Conservation (phyloP, 2,797 vertebrate genomes). For the Fratercula arctica region DNA sequence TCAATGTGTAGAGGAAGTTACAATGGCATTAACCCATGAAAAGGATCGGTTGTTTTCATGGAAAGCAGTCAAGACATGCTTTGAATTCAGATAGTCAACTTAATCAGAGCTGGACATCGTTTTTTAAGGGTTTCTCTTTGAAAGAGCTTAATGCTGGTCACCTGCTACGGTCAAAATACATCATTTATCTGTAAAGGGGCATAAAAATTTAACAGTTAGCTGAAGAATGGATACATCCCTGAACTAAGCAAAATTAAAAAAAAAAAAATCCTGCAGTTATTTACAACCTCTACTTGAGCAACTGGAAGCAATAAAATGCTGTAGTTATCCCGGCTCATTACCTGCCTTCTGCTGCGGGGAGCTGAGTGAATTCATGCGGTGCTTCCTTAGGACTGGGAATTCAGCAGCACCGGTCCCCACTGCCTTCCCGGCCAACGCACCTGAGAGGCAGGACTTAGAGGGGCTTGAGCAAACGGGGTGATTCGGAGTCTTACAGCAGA, state of each 20-base stretch:
- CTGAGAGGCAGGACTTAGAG: not conserved
- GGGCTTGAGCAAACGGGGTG: not conserved
- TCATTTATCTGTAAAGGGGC: constrained; percentile 30
- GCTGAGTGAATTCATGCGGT: not conserved
- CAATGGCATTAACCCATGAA: constrained; percentile 78
- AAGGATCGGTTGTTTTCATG: constrained; percentile 82
- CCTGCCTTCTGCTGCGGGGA: not conserved
- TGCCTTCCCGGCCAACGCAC: not conserved
- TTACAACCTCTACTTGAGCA: not conserved
- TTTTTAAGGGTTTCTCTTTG: constrained; percentile 49
- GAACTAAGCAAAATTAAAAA: not conserved
- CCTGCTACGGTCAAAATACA: constrained; percentile 24
- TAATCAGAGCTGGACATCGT: constrained; percentile 70
- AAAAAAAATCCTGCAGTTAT: not conserved
- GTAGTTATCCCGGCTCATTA: not conserved
- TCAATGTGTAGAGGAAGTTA: constrained; percentile 81
- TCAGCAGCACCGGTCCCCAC: not conserved
- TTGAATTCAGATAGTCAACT: constrained; percentile 81
- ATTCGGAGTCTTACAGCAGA: not conserved
- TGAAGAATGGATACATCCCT: not conserved
- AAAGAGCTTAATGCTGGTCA: constrained; percentile 28
- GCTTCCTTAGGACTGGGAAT: not conserved
- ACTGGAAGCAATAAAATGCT: not conserved
- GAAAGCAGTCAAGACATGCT: constrained; percentile 79
- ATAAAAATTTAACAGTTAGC: constrained; percentile 38